These are phyloP conservation scores for Xestobium rufovillosum DNA, from an alignment of 2,888 invertebrate genomes.

Conservation along the genomic window DNA sequence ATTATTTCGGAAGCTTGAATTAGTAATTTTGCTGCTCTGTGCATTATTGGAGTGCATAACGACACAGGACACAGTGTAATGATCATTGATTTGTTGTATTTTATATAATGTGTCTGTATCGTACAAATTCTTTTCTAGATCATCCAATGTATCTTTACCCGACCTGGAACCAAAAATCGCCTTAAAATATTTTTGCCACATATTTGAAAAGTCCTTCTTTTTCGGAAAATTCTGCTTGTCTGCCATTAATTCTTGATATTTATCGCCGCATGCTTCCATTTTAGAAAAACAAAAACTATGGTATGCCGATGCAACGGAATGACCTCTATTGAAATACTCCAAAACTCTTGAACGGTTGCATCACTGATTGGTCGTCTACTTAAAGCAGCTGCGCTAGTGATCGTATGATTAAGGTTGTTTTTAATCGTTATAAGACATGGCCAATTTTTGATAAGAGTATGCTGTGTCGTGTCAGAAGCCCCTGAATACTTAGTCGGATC, in stretches of 20 bases:
- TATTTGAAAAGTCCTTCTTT: slow-evolving; percentile 8
- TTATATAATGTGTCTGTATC: neutral
- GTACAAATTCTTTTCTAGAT: slow-evolving; percentile 4
- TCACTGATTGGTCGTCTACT: too few relatives aligned
- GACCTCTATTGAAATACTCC: too few relatives aligned
- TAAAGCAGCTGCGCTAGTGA: too few relatives aligned
- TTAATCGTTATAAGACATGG: slow-evolving; percentile 5
- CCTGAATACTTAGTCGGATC: neutral
- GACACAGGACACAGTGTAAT: slow-evolving; percentile 7
- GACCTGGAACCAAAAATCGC: neutral
- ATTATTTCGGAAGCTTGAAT: slow-evolving; percentile 7
- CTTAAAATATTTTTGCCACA: slow-evolving; percentile 7
- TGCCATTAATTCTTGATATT: slow-evolving; percentile 5
- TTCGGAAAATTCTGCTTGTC: slow-evolving; percentile 7
- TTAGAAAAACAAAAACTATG: slow-evolving; percentile 9
- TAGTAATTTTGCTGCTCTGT: slow-evolving; percentile 5
- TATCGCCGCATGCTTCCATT: slow-evolving; percentile 6
- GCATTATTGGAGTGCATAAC: slow-evolving; percentile 7
- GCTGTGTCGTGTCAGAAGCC: neutral
- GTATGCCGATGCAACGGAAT: too few relatives aligned
- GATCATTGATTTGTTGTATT: slow-evolving; percentile 5
- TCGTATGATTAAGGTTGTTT: slow-evolving; percentile 5
- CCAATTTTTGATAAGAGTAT: slow-evolving; percentile 6
- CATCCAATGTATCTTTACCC: slow-evolving; percentile 5
- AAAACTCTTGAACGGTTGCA: too few relatives aligned